Conservation (phyloP, 2,888 invertebrate genomes). For the Hyposoter dolosus region DNA sequence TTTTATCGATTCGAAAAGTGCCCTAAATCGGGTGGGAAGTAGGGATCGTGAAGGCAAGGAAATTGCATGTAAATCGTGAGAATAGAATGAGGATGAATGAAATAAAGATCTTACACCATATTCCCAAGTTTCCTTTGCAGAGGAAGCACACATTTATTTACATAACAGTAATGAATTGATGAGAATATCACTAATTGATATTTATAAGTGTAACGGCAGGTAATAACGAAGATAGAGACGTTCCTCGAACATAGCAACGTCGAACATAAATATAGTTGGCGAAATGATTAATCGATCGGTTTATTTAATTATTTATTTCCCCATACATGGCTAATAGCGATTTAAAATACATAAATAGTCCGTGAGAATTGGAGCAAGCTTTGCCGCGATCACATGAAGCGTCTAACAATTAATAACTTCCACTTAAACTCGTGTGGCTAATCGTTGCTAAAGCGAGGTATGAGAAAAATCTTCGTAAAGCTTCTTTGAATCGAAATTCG, state of each 20-base stretch:
- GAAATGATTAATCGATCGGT: constrained; percentile 34
- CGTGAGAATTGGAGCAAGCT: constrained; percentile 60
- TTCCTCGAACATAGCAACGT: constrained; percentile 4
- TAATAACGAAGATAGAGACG: constrained; percentile 58
- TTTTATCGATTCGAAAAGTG: background rate
- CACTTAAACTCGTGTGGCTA: constrained; percentile 20
- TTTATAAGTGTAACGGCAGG: constrained; percentile 50
- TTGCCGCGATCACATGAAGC: constrained; percentile 61
- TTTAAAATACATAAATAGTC: constrained; percentile 59
- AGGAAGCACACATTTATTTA: constrained; percentile 84
- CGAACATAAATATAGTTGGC: constrained; percentile 40
- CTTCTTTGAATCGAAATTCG: constrained; percentile 39
- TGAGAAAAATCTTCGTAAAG: constrained; percentile 22
- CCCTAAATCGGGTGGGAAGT: background rate
- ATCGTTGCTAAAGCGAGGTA: constrained; percentile 39
- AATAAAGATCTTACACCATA: constrained; percentile 78
- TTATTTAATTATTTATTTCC: constrained; percentile 20
- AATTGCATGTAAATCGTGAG: constrained; percentile 44
- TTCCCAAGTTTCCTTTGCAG: constrained; percentile 78
- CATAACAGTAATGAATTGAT: constrained; percentile 78
- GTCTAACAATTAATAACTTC: constrained; percentile 52
- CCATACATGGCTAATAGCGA: constrained; percentile 56
- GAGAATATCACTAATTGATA: constrained; percentile 61
- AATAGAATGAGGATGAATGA: constrained; percentile 67
- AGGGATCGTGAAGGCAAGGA: constrained; percentile 5